Base-by-base conservation (phyloP, 2,113 vertebrate genomes). In the Chaetura pelagica region DNA sequence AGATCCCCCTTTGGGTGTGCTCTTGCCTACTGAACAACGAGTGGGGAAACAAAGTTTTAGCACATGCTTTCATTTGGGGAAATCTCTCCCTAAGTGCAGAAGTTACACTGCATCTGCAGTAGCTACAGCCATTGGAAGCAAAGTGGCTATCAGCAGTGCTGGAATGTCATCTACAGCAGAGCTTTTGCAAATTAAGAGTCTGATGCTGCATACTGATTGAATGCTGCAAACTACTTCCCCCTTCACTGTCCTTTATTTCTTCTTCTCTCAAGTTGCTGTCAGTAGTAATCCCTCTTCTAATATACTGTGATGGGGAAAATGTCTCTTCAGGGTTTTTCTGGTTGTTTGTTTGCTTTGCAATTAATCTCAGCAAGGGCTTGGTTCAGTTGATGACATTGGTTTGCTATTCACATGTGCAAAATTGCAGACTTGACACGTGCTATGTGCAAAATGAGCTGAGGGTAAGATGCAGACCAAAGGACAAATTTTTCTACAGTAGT, bases 281-380 rank as follows among this genome's bases (percentile, higher is more conserved):
- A 97, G 81, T 68, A 94, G 95, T 95, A 97, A 97, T 96, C 96
- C 94, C 83, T 96, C 84, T 92, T 89, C 93, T 97, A 96, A 97
- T 95, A 92, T 93, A 95, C 80, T 81, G 91, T 97, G 93, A 95
- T 96, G 88, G 94, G 84, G 81, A 95, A 97, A 95, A 97, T 94
- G 95, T 97, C 94, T 96, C 96, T 94, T 94, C 91, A 67, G 95
- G 64, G 90, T 87, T 95, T 96, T 92, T 97, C 90, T 88, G 91
- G 87, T 87, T 89, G 87, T 62, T 93, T 94, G 93, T 91, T 97
- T 96, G 94, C 91, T 92, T 96, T 95, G 88, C 96, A 96, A 72
- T 96, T 97, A 96, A 94, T 96, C 87, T 95, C 76, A 15, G 61
- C 54, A 18, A 69, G 67, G 84, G 77, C 80, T 87, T 62, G 46